phyloP scores from a whole-genome alignment of 2,797 vertebrate genomes.

The Strix occidentalis region DNA sequence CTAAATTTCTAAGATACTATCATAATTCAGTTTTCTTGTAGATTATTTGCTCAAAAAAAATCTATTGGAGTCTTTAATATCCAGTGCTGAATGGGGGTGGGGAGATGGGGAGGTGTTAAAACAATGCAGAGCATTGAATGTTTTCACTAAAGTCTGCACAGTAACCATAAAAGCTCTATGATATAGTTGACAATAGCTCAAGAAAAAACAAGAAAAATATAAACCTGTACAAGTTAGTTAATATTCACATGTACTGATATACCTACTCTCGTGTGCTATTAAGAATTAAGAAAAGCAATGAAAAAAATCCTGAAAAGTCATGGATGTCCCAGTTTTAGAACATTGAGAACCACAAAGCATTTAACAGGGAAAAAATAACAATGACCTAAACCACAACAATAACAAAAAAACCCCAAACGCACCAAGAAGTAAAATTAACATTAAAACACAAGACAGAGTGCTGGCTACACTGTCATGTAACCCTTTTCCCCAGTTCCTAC shows the following conservation, averaged over 20 bases:
- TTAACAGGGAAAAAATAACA: neutral
- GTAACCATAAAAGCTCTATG: constrained; percentile 5
- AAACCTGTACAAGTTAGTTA: neutral
- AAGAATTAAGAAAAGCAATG: neutral
- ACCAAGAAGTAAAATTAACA: neutral
- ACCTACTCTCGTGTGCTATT: neutral
- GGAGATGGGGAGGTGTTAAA: neutral
- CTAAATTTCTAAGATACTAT: constrained; percentile 38
- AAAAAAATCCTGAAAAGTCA: neutral
- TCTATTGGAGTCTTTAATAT: constrained; percentile 21
- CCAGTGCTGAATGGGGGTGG: neutral
- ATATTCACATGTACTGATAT: neutral
- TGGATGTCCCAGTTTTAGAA: neutral
- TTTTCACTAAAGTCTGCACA: constrained; percentile 51
- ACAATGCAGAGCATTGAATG: constrained; percentile 16
- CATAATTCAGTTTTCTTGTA: constrained; percentile 50
- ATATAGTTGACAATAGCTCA: neutral
- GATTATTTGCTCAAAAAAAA: constrained; percentile 8
- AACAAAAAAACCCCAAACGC: neutral
- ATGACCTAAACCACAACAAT: neutral
- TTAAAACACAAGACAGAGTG: neutral
- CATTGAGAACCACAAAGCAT: neutral
- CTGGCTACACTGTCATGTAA: neutral
- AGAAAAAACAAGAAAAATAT: neutral
- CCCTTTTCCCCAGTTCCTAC: neutral